Percentiles rank a stretch among this genome's conserved stretches.
These are phyloP conservation scores for Solenopsis fugax DNA, from an alignment of 1,140 invertebrate species.

Conservation along the genomic window DNA sequence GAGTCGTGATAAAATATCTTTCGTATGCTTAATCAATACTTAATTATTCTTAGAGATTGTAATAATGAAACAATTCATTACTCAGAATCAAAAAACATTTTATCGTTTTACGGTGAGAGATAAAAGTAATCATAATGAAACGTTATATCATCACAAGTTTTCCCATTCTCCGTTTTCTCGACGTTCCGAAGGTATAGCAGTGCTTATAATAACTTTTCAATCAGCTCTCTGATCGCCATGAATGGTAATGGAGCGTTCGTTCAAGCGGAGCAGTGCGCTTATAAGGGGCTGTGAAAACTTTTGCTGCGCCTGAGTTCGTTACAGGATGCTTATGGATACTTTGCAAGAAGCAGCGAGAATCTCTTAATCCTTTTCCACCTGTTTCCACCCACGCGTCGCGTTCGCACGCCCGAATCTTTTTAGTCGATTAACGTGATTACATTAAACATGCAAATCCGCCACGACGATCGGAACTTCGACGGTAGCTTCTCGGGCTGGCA, in stretches of 20 bases:
- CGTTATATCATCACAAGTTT: slow-evolving; percentile 34
- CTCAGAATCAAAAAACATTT: background rate
- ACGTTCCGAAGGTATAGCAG: slow-evolving; percentile 25
- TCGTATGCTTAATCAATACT: slow-evolving; percentile 1
- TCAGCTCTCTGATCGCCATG: slow-evolving; percentile 67
- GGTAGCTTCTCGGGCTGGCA: background rate
- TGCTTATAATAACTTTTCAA: slow-evolving; percentile 67
- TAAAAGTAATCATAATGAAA: slow-evolving; percentile 37
- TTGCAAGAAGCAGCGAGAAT: slow-evolving; percentile 13
- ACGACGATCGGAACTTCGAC: slow-evolving; percentile 52
- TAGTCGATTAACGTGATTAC: slow-evolving; percentile 74
- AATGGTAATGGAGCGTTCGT: slow-evolving; percentile 69
- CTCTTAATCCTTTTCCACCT: slow-evolving; percentile 62
- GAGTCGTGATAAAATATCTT: background rate
- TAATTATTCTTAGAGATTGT: background rate
- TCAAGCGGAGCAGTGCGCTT: slow-evolving; percentile 13
- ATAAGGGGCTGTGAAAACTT: slow-evolving; percentile 62
- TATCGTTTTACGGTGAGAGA: slow-evolving; percentile 22
- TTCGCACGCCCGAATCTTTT: slow-evolving; percentile 61
- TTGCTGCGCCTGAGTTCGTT: slow-evolving; percentile 38
- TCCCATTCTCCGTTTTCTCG: slow-evolving; percentile 54
- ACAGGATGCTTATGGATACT: slow-evolving; percentile 65
- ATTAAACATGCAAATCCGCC: slow-evolving; percentile 74
- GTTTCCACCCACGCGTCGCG: slow-evolving; percentile 7
- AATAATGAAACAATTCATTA: background rate